Evolutionary conservation across 2,888 invertebrate species (phyloP), one percentile per base, ranked within the genome.

Genomic region (Trichopria drosophilae): DNA sequence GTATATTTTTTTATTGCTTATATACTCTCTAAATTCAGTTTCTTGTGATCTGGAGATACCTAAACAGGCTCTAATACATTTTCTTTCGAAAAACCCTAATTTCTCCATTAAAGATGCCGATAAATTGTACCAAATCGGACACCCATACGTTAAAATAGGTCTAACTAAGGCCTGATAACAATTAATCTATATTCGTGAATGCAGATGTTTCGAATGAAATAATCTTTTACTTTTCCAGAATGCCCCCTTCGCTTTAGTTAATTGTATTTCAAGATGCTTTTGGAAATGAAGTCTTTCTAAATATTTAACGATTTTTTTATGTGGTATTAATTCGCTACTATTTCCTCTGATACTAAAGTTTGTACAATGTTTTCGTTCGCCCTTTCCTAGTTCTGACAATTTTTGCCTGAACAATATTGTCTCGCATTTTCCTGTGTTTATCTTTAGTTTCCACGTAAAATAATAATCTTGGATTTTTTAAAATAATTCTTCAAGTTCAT

Each of bases 401-500:
- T 23, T 12, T 4, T 41, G 51, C 3, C 51, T 15, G n/a, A 53
- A 53, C 2, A 53, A 23, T 2, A 55, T 55, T 1, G 51, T 55
- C 32, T 55, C 55, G 10, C 52, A 50, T 43, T 55, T 55, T 1
- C 16, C 7, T 1, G 36, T 10, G n/a, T 50, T 55, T 12, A 49
- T 28, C 43, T 49, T 52, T 13, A 45, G 31, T 49, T 49, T 45
- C 49, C 55, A 55, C 1, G 46, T 39, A 1, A 28, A 3, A 23
- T 28, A 39, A 28, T 31, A 49, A 6, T 46, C 26, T 13, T 26
- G 18, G 2, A 54, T 32, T 20, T 41, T 34, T 16, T 34, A 23
- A 31, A 39, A 48, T 13, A 31, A 19, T 16, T 31, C 28, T 23
- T 53, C 28, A 13, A 48, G 18, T n/a, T 9, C 4, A 24, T 24